Percentiles rank a stretch among this genome's conserved stretches.
Conservation (phyloP, 30 jellyfish, hydroid and myxozoan species). For the Rhopilema esculentum region DNA sequence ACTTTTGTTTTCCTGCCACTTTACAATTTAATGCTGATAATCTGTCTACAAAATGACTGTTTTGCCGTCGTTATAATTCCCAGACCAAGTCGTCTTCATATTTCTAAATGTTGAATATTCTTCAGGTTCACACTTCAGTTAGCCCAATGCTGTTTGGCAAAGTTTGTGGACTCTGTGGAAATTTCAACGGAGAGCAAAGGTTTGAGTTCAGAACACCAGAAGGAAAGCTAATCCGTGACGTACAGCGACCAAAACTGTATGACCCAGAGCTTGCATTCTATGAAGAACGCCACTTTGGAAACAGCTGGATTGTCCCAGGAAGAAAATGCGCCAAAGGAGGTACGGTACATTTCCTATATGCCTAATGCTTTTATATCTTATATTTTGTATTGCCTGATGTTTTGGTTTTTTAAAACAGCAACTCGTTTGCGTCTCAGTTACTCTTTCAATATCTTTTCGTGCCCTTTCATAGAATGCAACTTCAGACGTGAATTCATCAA, state of each 20-base stretch:
- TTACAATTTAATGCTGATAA: no score
- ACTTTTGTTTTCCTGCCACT: no score
- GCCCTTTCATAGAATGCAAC: slow-evolving; percentile 29
- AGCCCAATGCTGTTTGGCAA: slow-evolving; percentile 55
- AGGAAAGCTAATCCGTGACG: slow-evolving; percentile 45
- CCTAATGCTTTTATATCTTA: no score
- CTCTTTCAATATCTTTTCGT: neutral
- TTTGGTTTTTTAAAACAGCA: no score
- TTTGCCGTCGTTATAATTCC: no score
- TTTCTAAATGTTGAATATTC: neutral
- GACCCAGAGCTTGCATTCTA: slow-evolving; percentile 41
- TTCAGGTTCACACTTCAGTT: slow-evolving; percentile 44
- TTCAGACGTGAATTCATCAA: slow-evolving; percentile 44
- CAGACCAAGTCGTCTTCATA: no score
- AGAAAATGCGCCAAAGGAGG: slow-evolving; percentile 60
- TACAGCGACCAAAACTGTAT: slow-evolving; percentile 53
- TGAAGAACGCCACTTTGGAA: slow-evolving; percentile 61
- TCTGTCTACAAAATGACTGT: no score
- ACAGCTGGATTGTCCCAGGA: slow-evolving; percentile 84
- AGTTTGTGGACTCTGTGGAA: slow-evolving; percentile 84
- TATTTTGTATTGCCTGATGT: no score
- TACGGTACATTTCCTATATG: no score
- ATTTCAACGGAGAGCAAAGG: slow-evolving; percentile 69
- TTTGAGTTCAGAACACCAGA: slow-evolving; percentile 78
- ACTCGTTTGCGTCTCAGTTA: no score